These are phyloP conservation scores for Forbesichthys papilliferus DNA, from an alignment of 2,113 vertebrate genomes.

Conservation along the genomic window DNA sequence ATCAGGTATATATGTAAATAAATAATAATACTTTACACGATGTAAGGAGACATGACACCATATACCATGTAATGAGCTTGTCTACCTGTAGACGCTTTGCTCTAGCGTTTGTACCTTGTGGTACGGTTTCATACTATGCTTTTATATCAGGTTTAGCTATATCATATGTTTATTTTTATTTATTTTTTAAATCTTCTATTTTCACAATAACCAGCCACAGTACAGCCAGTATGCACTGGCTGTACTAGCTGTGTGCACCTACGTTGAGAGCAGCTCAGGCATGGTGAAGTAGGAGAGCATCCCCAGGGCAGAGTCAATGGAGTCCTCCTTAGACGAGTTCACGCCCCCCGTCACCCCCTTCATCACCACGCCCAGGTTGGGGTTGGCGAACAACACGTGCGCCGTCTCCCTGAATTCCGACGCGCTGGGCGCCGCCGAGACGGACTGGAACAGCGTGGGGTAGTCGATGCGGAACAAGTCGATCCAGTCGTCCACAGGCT, in stretches of 20 bases:
- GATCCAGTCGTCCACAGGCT: conserved; percentile 68
- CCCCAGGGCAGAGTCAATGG: conserved; percentile 56
- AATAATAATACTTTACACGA: too few species aligned
- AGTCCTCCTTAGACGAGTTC: conserved; percentile 44
- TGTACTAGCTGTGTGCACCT: conserved; percentile 24
- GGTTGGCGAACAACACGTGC: conserved; percentile 67
- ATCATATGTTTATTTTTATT: too few species aligned
- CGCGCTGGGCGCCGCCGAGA: conserved; percentile 44
- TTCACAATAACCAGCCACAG: neutral
- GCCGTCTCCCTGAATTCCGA: conserved; percentile 67
- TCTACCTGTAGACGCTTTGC: too few species aligned
- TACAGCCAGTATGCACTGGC: neutral
- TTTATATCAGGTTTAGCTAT: too few species aligned
- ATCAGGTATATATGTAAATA: too few species aligned
- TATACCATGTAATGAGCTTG: too few species aligned
- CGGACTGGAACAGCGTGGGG: conserved; percentile 46
- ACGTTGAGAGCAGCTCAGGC: conserved; percentile 35
- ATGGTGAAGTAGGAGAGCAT: conserved; percentile 63
- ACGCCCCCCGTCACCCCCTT: conserved; percentile 55
- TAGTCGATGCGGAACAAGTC: conserved; percentile 72
- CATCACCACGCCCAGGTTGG: conserved; percentile 63
- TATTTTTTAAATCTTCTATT: too few species aligned
- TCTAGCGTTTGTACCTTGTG: too few species aligned
- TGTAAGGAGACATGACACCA: too few species aligned
- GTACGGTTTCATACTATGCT: too few species aligned